Evolutionary conservation across 2,113 vertebrate genomes (phyloP).

Genomic region (Cyprinus carpio): DNA sequence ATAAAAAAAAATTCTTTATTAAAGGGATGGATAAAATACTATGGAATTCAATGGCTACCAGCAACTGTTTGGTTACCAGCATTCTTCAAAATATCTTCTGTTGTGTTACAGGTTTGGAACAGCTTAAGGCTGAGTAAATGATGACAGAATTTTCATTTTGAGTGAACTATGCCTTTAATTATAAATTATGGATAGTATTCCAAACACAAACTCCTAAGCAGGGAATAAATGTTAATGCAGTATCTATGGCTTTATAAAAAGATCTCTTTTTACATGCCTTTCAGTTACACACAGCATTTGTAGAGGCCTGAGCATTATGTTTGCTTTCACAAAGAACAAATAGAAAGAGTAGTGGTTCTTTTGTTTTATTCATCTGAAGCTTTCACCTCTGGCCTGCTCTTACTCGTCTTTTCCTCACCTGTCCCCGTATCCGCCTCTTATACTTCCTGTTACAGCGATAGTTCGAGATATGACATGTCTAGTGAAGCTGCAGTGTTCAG

Average conservation of each 20-base stretch:
- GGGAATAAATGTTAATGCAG: not conserved
- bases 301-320: conserved; percentile 34
- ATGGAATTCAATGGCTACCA: too few relatives aligned
- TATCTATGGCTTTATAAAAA: not conserved
- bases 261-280: not conserved
- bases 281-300: conserved; percentile 2
- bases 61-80: too few relatives aligned
- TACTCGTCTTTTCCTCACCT: conserved; percentile 65
- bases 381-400: conserved; percentile 54
- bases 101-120: too few relatives aligned
- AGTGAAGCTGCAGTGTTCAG: conserved; percentile 41
- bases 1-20: too few relatives aligned
- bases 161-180: too few relatives aligned
- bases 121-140: too few relatives aligned
- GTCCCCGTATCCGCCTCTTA: conserved; percentile 47
- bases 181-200: not conserved
- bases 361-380: conserved; percentile 41
- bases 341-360: not conserved
- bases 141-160: too few relatives aligned
- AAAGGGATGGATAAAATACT: too few relatives aligned
- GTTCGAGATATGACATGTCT: conserved; percentile 54
- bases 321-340: conserved; percentile 10
- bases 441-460: conserved; percentile 51
- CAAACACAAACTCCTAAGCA: not conserved
- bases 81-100: too few relatives aligned